Evolutionary conservation across 2,113 vertebrate genomes (phyloP).

Genomic region (Synodontis membranacea): DNA sequence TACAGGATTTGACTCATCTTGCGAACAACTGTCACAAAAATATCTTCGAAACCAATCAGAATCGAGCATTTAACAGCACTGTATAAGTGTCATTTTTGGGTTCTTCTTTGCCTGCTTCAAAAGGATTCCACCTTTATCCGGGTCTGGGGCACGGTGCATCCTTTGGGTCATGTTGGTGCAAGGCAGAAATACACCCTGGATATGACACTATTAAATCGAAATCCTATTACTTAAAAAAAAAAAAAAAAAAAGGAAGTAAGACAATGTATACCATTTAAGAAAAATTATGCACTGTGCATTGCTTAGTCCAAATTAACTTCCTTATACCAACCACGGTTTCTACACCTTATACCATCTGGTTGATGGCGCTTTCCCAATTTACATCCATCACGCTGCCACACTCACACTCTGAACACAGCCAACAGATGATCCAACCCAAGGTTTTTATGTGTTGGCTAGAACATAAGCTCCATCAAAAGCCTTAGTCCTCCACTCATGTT

Average conservation of each 20-base stretch:
- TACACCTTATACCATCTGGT: conserved; percentile 35
- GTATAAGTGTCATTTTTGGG: neutral
- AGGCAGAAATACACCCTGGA: neutral
- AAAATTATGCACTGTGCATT: neutral
- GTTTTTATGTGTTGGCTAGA: conserved; percentile 26
- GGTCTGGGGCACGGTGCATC: neutral
- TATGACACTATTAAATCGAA: neutral
- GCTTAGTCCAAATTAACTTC: neutral
- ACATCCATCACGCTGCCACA: conserved; percentile 20
- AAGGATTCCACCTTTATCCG: neutral
- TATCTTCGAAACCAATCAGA: neutral
- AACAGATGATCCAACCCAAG: conserved; percentile 20
- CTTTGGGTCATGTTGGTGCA: neutral
- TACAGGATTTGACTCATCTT: neutral
- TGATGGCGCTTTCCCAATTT: conserved; percentile 15
- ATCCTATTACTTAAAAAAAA: neutral
- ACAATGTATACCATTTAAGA: neutral
- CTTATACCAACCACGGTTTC: conserved; percentile 11
- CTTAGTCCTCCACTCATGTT: conserved; percentile 68
- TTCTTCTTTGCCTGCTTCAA: neutral
- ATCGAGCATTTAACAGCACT: neutral
- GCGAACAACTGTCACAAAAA: neutral
- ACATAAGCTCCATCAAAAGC: conserved; percentile 47
- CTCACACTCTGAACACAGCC: conserved; percentile 18
- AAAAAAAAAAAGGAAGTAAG: neutral